These are phyloP conservation scores for Ariopsis seemanni DNA, from an alignment of 2,113 vertebrate genomes.

Conservation along the genomic window DNA sequence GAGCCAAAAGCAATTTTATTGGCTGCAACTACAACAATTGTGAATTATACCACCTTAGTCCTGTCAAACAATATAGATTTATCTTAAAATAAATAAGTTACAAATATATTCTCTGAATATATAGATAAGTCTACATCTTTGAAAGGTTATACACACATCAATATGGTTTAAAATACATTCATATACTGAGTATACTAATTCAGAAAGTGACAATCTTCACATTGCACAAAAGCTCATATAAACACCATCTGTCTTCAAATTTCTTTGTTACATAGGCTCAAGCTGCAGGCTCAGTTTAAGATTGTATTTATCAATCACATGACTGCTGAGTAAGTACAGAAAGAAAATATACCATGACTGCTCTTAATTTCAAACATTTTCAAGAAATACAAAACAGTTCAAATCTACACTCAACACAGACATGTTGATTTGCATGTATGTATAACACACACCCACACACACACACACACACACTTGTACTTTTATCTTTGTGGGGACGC, in stretches of 20 bases:
- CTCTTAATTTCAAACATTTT: conserved; percentile 36
- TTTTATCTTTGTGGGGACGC: too few relatives aligned
- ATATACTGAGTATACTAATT: conserved; percentile 38
- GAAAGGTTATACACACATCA: conserved; percentile 33
- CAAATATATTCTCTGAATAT: conserved; percentile 49
- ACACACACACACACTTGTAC: conserved; percentile 20
- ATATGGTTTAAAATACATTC: conserved; percentile 41
- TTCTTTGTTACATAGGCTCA: conserved; percentile 28
- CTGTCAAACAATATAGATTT: conserved; percentile 21
- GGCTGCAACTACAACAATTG: conserved; percentile 16
- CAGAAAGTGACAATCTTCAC: conserved; percentile 30
- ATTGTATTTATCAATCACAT: conserved; percentile 30
- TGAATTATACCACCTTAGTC: conserved; percentile 2
- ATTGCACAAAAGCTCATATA: conserved; percentile 32
- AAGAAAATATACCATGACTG: conserved; percentile 19
- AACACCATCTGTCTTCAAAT: conserved; percentile 23
- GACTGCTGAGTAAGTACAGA: conserved; percentile 33
- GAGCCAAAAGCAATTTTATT: conserved; percentile 33
- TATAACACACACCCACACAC: conserved; percentile 12
- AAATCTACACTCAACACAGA: conserved; percentile 10
- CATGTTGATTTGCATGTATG: neutral
- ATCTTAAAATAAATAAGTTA: conserved; percentile 30
- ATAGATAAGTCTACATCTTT: conserved; percentile 31
- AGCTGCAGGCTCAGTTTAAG: conserved; percentile 33
- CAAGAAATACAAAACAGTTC: conserved; percentile 39